A percentile compares a stretch with the other conserved stretches of the same genome.
phyloP scores from a whole-genome alignment of 2,888 invertebrate species.

The Megaustenia siamemsis region DNA sequence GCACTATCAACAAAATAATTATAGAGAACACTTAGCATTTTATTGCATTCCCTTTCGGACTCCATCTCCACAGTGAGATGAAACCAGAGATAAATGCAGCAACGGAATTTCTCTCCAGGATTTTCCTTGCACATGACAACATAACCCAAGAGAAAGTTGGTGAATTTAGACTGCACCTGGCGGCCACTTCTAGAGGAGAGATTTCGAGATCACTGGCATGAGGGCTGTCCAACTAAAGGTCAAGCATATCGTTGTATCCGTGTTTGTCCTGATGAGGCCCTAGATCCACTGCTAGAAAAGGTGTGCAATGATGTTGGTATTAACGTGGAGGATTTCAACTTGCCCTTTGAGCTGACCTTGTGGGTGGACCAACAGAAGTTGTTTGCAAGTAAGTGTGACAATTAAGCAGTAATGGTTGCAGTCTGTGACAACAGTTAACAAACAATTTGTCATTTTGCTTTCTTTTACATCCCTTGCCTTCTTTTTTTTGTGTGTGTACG shows the following conservation, averaged over 20 bases:
- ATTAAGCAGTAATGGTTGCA: too few species aligned
- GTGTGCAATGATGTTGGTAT: conserved; percentile 80
- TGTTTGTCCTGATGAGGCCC: conserved; percentile 80
- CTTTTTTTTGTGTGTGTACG: conserved; percentile 14
- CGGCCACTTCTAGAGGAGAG: conserved; percentile 81
- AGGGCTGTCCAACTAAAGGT: conserved; percentile 80
- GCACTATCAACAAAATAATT: background rate
- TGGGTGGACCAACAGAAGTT: conserved; percentile 82
- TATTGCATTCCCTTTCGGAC: background rate
- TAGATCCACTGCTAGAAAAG: conserved; percentile 79
- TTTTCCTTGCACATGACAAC: conserved; percentile 85
- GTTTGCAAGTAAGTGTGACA: conserved; percentile 79
- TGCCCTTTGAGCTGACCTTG: conserved; percentile 80
- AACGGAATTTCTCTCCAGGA: conserved; percentile 83
- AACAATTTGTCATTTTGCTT: too few species aligned
- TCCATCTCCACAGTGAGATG: conserved; percentile 80
- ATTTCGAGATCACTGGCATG: conserved; percentile 82
- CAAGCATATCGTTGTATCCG: conserved; percentile 82
- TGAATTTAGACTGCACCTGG: conserved; percentile 83
- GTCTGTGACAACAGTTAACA: too few species aligned
- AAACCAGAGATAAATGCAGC: conserved; percentile 87
- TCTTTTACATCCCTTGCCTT: too few species aligned
- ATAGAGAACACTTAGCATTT: background rate
- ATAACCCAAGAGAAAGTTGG: conserved; percentile 80
- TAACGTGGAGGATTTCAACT: conserved; percentile 77